Percentiles rank a stretch among this genome's conserved stretches.
phyloP scores from a whole-genome alignment of 2,113 vertebrate genomes.

The Shinisaurus crocodilurus region DNA sequence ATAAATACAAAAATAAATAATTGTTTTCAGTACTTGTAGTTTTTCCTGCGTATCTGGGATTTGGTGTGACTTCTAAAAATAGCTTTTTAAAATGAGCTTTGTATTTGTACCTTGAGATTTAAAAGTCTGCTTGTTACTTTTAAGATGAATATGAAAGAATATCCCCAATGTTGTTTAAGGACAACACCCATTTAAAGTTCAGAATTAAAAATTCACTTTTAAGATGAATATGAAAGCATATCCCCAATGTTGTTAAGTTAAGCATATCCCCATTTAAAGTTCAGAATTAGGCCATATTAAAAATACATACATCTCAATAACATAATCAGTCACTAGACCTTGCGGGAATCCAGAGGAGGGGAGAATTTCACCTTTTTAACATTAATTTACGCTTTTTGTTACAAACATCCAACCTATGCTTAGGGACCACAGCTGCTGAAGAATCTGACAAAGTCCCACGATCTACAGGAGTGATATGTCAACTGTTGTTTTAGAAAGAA shows the following conservation, averaged over 20 bases:
- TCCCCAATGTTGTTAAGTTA: no score
- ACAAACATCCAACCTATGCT: slow-evolving; percentile 9
- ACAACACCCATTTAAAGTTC: background rate
- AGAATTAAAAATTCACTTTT: no score
- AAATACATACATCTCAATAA: background rate
- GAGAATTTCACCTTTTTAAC: background rate
- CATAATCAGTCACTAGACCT: background rate
- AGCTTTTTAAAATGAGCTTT: background rate
- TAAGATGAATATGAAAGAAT: background rate
- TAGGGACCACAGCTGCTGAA: slow-evolving; percentile 20
- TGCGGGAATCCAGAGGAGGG: background rate
- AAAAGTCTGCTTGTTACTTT: background rate
- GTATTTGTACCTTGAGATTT: background rate
- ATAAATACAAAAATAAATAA: no score
- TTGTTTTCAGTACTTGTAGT: background rate
- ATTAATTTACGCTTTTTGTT: slow-evolving; percentile 13
- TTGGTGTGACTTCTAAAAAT: background rate
- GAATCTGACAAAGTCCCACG: background rate
- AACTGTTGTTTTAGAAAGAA: background rate
- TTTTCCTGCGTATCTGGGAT: background rate
- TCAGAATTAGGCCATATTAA: background rate
- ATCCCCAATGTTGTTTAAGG: background rate
- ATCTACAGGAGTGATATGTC: background rate
- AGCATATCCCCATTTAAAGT: no score
- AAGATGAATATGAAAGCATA: no score